Evolutionary conservation across 2,888 invertebrate species (phyloP).

Genomic region (Argyresthia goedartella): DNA sequence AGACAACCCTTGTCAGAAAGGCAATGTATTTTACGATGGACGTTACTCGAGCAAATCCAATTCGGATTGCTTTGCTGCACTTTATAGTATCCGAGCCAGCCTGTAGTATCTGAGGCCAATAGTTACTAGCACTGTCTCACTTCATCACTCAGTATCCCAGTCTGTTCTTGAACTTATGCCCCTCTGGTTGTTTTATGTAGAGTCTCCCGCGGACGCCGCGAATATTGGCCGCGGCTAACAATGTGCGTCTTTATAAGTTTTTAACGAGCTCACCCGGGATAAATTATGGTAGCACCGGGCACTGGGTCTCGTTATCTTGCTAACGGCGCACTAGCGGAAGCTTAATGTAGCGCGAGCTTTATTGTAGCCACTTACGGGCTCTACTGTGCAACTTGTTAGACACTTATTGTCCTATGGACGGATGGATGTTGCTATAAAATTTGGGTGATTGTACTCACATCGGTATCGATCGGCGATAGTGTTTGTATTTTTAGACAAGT

Average conservation of each 20-base stretch:
- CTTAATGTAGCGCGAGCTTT: slow-evolving; percentile 69
- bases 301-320: slow-evolving; percentile 68
- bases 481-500: background rate
- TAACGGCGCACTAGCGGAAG: slow-evolving; percentile 66
- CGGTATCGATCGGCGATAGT: background rate
- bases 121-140: too few relatives aligned
- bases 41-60: too few relatives aligned
- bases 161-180: too few relatives aligned
- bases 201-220: slow-evolving; percentile 37
- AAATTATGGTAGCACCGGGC: slow-evolving; percentile 66
- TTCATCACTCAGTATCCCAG: too few relatives aligned
- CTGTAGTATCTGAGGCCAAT: too few relatives aligned
- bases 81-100: too few relatives aligned
- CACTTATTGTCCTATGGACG: slow-evolving; percentile 9
- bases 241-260: slow-evolving; percentile 72
- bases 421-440: slow-evolving; percentile 2
- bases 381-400: slow-evolving; percentile 24
- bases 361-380: slow-evolving; percentile 63
- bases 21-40: too few relatives aligned
- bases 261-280: slow-evolving; percentile 70
- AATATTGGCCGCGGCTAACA: slow-evolving; percentile 68
- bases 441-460: background rate
- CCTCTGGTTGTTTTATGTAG: too few relatives aligned
- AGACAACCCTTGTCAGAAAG: too few relatives aligned
- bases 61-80: too few relatives aligned